These are phyloP conservation scores for Todiramphus saurophagus DNA, from an alignment of 2,113 vertebrate genomes.

Conservation along the genomic window DNA sequence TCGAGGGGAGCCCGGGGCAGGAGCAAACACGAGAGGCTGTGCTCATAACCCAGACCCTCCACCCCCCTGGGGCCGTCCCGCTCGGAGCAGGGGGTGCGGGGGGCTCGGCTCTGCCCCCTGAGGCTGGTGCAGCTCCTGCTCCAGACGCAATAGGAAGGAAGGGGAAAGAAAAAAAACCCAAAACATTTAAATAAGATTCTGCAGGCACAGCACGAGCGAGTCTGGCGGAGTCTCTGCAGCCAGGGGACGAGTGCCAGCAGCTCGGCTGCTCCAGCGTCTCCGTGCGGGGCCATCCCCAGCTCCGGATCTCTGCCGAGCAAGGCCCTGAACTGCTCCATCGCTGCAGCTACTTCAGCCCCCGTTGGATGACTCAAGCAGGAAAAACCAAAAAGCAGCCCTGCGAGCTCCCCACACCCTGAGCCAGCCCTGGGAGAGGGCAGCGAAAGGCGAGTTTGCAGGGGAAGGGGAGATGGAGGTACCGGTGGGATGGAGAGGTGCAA, in stretches of 20 bases:
- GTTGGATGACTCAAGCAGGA: background rate
- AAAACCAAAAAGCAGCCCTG: background rate
- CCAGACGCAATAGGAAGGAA: background rate
- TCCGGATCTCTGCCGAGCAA: background rate
- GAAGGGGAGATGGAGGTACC: background rate
- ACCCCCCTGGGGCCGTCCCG: fast-evolving
- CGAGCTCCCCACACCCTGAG: fast-evolving
- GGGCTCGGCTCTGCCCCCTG: fast-evolving
- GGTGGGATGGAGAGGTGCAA: background rate
- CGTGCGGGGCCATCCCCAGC: background rate
- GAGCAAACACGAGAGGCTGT: background rate
- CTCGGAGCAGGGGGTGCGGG: background rate
- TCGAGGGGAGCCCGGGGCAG: background rate
- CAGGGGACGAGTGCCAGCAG: background rate
- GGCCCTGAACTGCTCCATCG: background rate
- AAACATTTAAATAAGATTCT: background rate
- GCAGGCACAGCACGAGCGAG: background rate
- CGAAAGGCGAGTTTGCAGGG: background rate
- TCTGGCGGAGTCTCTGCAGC: background rate
- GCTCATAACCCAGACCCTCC: background rate
- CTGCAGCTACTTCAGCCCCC: background rate
- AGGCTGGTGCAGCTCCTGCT: fast-evolving
- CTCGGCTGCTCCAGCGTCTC: background rate
- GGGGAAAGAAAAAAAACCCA: background rate
- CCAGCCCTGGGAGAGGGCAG: background rate